These are phyloP conservation scores for Melanotaenia parkinsoni DNA, from an alignment of 2,797 vertebrate genomes.

Conservation along the genomic window DNA sequence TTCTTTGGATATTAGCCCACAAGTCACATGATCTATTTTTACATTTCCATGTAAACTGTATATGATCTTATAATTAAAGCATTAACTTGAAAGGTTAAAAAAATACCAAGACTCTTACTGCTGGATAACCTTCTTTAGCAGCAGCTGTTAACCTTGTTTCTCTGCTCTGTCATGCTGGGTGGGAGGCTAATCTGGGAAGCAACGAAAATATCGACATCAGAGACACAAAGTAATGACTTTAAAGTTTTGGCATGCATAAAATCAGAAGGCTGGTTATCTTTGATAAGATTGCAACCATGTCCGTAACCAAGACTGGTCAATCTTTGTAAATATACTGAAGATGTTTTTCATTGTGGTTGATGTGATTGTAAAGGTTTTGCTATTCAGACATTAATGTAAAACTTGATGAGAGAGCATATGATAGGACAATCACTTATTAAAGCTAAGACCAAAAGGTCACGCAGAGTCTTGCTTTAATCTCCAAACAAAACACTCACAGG, in stretches of 20 bases:
- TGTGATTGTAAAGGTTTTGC: background rate
- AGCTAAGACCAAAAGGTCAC: conserved; percentile 64
- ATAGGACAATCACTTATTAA: conserved; percentile 55
- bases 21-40: background rate
- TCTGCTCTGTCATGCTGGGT: background rate
- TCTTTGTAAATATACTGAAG: background rate
- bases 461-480: conserved; percentile 47
- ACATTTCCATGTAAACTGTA: background rate
- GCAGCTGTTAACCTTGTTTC: conserved; percentile 9
- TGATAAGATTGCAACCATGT: background rate
- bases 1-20: background rate
- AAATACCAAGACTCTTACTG: background rate
- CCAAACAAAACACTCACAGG: conserved; percentile 53
- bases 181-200: conserved; percentile 9
- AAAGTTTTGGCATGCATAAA: conserved; percentile 6
- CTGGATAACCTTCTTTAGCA: background rate
- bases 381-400: conserved; percentile 23
- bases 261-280: conserved; percentile 1
- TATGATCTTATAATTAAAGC: background rate
- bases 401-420: conserved; percentile 16
- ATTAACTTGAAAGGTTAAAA: background rate
- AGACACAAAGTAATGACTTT: conserved; percentile 10
- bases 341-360: background rate
- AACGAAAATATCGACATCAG: conserved; percentile 5
- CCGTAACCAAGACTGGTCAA: background rate